phyloP scores from a whole-genome alignment of 2,113 vertebrate genomes.

The Craseonycteris thonglongyai region DNA sequence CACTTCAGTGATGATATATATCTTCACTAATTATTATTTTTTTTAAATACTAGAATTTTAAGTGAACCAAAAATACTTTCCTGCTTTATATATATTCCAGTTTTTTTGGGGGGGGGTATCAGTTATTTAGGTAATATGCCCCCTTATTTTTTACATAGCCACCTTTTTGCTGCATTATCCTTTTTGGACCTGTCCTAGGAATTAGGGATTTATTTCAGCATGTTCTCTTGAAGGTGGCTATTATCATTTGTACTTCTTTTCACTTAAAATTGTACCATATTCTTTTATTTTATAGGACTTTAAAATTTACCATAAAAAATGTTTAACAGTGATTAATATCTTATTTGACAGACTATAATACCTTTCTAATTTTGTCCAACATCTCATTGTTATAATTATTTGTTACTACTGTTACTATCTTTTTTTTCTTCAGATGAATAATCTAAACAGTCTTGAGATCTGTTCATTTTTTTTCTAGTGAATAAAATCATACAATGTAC shows the following conservation, averaged over 20 bases:
- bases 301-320: neutral
- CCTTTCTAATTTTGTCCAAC: constrained; percentile 24
- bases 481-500: constrained; percentile 9
- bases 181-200: neutral
- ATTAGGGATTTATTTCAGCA: neutral
- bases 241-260: neutral
- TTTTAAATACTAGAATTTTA: no score
- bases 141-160: neutral
- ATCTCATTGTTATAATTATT: constrained; percentile 41
- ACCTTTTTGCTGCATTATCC: neutral
- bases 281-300: constrained; percentile 10
- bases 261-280: constrained; percentile 17
- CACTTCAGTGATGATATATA: constrained; percentile 58
- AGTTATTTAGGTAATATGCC: neutral
- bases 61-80: constrained; percentile 53
- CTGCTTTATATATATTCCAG: neutral
- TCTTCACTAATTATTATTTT: no score
- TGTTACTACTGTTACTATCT: constrained; percentile 29
- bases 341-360: constrained; percentile 70
- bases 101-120: neutral
- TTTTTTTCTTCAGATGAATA: constrained; percentile 24
- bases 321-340: constrained; percentile 31
- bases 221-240: constrained; percentile 57
- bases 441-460: constrained; percentile 14
- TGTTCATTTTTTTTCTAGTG: constrained; percentile 1